Percentiles rank a stretch among this genome's conserved stretches.
Evolutionary conservation across 2,113 vertebrate genomes (phyloP).

Genomic region (Limanda limanda): DNA sequence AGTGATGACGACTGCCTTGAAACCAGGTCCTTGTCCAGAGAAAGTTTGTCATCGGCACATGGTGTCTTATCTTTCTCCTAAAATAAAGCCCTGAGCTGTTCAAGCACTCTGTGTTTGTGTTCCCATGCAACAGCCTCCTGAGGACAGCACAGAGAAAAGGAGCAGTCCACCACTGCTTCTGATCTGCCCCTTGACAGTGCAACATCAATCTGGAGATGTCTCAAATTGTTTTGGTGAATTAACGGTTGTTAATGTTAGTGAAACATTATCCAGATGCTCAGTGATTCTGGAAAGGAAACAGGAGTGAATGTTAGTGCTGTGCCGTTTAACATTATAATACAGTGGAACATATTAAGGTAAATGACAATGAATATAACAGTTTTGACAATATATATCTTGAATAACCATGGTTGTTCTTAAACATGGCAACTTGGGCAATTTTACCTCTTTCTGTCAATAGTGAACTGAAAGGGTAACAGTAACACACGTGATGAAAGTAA

Average conservation of each 20-base stretch:
- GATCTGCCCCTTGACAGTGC: constrained; percentile 40
- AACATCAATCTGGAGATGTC: constrained; percentile 62
- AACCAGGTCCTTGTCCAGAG: constrained; percentile 17
- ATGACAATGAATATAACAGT: not conserved
- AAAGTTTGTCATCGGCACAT: constrained; percentile 40
- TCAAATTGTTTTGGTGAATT: constrained; percentile 53
- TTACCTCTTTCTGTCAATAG: too few relatives aligned
- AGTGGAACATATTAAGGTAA: not conserved
- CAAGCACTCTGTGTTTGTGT: constrained; percentile 50
- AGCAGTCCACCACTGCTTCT: constrained; percentile 35
- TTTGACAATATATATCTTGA: not conserved
- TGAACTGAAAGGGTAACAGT: not conserved
- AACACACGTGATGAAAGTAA: not conserved
- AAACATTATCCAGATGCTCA: constrained; percentile 68
- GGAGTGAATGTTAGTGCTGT: constrained; percentile 9
- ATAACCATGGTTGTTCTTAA: not conserved
- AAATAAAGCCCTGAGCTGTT: constrained; percentile 37
- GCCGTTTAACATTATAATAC: not conserved
- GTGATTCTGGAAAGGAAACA: constrained; percentile 52
- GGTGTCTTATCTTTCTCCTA: constrained; percentile 49
- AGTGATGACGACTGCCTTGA: not conserved
- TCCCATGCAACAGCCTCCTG: constrained; percentile 44
- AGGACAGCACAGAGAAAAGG: constrained; percentile 38
- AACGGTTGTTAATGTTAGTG: constrained; percentile 56
- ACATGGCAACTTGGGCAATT: too few relatives aligned